Base-by-base conservation (phyloP, 2,797 vertebrate species). In the Channa striata region DNA sequence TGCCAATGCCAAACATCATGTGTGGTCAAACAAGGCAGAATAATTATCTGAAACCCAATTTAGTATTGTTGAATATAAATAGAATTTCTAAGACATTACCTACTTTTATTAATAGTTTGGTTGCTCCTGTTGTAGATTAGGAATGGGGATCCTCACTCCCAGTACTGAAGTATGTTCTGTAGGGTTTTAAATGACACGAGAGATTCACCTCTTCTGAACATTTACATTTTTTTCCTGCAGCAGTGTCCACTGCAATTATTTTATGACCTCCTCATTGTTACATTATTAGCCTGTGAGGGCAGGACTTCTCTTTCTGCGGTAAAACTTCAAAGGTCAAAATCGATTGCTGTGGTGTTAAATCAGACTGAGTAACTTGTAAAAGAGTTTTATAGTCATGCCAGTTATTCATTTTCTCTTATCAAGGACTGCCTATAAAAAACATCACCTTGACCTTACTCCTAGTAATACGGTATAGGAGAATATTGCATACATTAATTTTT, bases 291-390 rank as follows among this genome's bases (percentile, higher is more conserved):
- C 42, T 64, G 56, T 44, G 12, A 71, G 57, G 62, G 17, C 58
- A 71, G 50, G 53, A 77, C 57, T 51, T 59, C 20, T 77, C 61
- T 57, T 42, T 47, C 60, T 77, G 69, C 44, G 69, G 50, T 78
- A 72, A 85, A 89, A 84, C 51, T 19, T 75, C 57, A 88, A 83
- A 87, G 78, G 71, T 82, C 72, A 79, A 49, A 80, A 68, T 57
- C 42, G 11, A 63, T 72, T 53, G 48, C 50, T 67, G 30, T 42
- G 25, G 21, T 70, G 46, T 78, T 71, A 83, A 77, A 80, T 68
- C 39, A 61, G 47, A 65, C 43, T 59, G 39, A 33, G 37, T 40
- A 72, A 59, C 66, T 58, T 25, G n/a, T 60, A 67, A 43, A 68
- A 77, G 68, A 73, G 25, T 58, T 82, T 78, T 48, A 77, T 72